phyloP scores from a whole-genome alignment of 1,140 invertebrate species.

The Zaprionus gabonicus region DNA sequence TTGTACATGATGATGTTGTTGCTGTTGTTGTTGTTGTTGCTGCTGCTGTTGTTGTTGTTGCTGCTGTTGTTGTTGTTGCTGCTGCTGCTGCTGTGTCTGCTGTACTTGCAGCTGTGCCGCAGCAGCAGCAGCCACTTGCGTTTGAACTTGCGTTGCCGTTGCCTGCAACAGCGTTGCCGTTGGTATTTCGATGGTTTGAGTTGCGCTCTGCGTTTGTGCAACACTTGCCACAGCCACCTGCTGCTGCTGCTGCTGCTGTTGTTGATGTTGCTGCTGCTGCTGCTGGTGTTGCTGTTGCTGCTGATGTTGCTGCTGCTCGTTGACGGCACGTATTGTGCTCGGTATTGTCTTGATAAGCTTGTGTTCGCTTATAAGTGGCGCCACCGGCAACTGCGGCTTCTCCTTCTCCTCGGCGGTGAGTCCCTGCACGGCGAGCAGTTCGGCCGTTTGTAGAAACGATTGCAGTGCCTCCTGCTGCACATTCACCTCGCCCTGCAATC shows the following conservation, averaged over 20 bases:
- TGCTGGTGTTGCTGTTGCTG: slow-evolving; percentile 50
- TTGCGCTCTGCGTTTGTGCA: slow-evolving; percentile 54
- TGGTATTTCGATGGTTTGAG: slow-evolving; percentile 81
- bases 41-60: slow-evolving; percentile 53
- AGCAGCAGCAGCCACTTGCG: slow-evolving; percentile 61
- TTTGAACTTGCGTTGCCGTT: slow-evolving; percentile 69
- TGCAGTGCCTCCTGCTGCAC: slow-evolving; percentile 94
- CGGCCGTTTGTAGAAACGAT: slow-evolving; percentile 94
- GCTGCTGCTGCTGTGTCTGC: slow-evolving; percentile 50
- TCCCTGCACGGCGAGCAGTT: slow-evolving; percentile 94
- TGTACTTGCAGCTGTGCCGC: slow-evolving; percentile 56
- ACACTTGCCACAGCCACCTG: slow-evolving; percentile 41
- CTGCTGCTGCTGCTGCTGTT: slow-evolving; percentile 40
- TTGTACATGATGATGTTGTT: slow-evolving; percentile 74
- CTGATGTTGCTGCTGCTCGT: slow-evolving; percentile 66
- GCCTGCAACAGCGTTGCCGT: slow-evolving; percentile 74
- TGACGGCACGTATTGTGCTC: slow-evolving; percentile 78
- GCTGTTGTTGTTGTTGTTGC: slow-evolving; percentile 31
- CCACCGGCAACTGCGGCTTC: slow-evolving; percentile 74
- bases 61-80: slow-evolving; percentile 48
- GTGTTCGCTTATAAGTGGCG: slow-evolving; percentile 77
- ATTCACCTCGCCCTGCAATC: slow-evolving; percentile 91
- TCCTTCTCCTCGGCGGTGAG: slow-evolving; percentile 87
- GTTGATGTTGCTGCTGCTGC: slow-evolving; percentile 36
- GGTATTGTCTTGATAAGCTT: slow-evolving; percentile 83